Evolutionary conservation across 2,113 vertebrate species (phyloP), one percentile per base, ranked within the genome.

Genomic region (Hippocampus abdominalis): DNA sequence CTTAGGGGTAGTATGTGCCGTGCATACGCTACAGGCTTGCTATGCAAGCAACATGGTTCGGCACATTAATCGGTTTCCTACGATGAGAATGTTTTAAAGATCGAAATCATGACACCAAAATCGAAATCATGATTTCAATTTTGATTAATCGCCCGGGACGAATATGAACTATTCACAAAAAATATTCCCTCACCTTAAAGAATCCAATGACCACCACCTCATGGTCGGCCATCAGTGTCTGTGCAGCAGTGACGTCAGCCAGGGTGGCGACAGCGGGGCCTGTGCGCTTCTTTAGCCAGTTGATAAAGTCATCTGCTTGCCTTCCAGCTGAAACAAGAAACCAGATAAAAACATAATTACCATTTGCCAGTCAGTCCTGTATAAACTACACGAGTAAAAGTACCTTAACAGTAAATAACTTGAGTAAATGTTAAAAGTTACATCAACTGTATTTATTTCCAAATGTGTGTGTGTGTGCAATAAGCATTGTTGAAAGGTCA

Each of bases 201-300:
- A 99, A 98, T 0, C 97, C 97, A 8, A 99, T 92, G 80, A 98
- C 94, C 0, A 88, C 91, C 71, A 99, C 97, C 51, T 98, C 96
- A 0, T 79, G 94, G 86, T 95, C 93, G 0, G 94, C 94, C 60
- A 98, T 91, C 27, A 98, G 60, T 0, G 91, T 76, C 72, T 95
- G 94, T 0, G 93, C 93, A 2, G 93, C 90, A 0, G 91, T 84
- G 20, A 86, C 81, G 0, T 93, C 94, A 0, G 64, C 1, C 82
- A 99, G 78, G 0, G 88, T 82, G 10, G 90, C 51, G 0, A 97
- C 96, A 0, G 97, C 93, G 0, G 97, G 96, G 15, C 97, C 97
- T 0, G 96, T 98, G 77, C 96, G 94, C 70, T 99, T 99, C 92
- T 94, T 97, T 86, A 99, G 84, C 97, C 97, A 99, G 87, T 72